Conservation (phyloP, 2,113 vertebrate species). For the Bos indicus region DNA sequence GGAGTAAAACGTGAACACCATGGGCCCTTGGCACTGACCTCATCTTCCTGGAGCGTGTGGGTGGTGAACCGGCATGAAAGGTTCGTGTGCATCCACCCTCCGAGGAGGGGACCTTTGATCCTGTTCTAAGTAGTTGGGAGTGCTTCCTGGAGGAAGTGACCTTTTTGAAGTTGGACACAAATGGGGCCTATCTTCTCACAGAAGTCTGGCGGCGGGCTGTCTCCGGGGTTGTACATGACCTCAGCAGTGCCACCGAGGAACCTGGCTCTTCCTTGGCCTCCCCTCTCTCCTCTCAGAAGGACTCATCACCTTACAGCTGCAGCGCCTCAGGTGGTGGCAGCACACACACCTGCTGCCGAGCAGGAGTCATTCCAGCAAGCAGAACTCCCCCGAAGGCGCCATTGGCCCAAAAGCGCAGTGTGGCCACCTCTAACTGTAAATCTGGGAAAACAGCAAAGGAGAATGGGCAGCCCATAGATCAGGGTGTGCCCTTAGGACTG, state of each 20-base stretch:
- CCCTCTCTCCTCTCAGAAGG: background rate
- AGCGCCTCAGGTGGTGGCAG: background rate
- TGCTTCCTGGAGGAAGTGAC: background rate
- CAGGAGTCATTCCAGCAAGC: background rate
- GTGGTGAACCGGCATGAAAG: background rate
- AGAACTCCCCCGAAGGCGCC: background rate
- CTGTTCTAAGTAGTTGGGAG: background rate
- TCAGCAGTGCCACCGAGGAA: background rate
- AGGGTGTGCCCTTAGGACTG: background rate
- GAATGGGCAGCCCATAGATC: background rate
- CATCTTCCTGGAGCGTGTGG: background rate
- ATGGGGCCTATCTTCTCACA: background rate
- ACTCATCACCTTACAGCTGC: background rate
- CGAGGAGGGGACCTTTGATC: background rate
- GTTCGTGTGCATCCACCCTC: background rate
- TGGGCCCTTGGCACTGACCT: background rate
- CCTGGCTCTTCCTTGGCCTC: background rate
- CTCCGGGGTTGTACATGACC: background rate
- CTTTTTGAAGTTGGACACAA: background rate
- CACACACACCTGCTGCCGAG: background rate
- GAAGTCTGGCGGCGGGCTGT: background rate
- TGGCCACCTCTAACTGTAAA: background rate
- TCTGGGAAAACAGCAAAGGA: background rate
- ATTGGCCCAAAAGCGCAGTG: background rate
- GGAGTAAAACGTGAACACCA: background rate